Base-by-base conservation (phyloP, 2,888 invertebrate species). In the Troglohyphantes excavatus region DNA sequence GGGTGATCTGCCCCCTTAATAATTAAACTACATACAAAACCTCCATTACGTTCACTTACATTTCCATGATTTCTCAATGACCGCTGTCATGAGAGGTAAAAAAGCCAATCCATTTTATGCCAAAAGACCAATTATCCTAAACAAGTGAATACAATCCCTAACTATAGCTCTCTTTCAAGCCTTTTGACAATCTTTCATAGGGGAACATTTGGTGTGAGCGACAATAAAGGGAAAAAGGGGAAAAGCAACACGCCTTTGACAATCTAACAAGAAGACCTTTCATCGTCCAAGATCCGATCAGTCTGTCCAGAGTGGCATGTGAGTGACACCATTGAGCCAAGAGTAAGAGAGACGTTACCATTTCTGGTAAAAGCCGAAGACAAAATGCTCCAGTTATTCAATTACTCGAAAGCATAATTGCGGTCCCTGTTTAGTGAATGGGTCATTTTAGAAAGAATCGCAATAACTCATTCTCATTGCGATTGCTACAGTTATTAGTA, bases 191-290 rank as follows among this genome's bases (percentile, higher is more conserved):
- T 59, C 33, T 21, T 75, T 27, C 21, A 11, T 29, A 29, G 53
- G 27, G n/a, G 21, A 46, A 46, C 75, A 29, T 75, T 75, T 73
- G 27, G 53, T 53, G 29, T 73, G 73, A 73, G 53, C n/a, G 73
- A 73, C 73, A 53, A 73, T 53, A 73, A 70, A 70, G 33, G 70
- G 23, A 2, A 27, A 39, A 39, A 39, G 39, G 7, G 75, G 53
- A 76, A 65, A 81, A 79, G 68, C 68, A 68, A 53, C 81, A 81
- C 53, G 81, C 81, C 68, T 53, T 43, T 82, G 82, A 82, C 82
- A 82, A 53, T 70, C 70, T 59, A 82, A 82, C 70, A 82, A 82
- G 82, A 72, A 17, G 82, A n/a, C 82, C 59, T 59, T 53, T 82
- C 82, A 82, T 29, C 23, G 70, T 61, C 9, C 82, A 21, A 43